These are phyloP conservation scores for Gallinago media DNA, from an alignment of 2,113 vertebrate species.

Conservation along the genomic window DNA sequence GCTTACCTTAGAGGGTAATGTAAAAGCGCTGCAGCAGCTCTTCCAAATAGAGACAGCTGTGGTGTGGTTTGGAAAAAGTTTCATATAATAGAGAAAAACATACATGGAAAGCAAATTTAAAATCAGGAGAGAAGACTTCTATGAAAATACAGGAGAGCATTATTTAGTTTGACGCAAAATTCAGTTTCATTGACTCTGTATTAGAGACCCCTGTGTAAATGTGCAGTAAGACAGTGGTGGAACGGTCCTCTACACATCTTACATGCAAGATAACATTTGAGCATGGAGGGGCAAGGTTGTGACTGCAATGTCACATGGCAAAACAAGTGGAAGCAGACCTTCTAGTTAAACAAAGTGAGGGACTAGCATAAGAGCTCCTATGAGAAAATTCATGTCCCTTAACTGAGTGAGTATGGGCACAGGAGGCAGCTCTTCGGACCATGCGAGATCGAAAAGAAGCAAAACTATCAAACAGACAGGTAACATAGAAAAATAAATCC, in stretches of 20 bases:
- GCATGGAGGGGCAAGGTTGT: accelerated
- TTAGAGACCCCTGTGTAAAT: background rate
- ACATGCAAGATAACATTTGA: background rate
- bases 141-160: accelerated
- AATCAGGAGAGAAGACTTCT: background rate
- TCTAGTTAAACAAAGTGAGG: background rate
- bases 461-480: background rate
- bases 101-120: background rate
- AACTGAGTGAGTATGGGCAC: background rate
- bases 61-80: background rate
- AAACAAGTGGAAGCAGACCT: background rate
- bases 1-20: accelerated
- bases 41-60: background rate
- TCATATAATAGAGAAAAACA: background rate
- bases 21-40: background rate
- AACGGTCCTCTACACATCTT: accelerated
- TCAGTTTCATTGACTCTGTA: background rate
- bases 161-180: background rate
- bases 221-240: background rate
- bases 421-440: background rate
- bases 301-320: background rate
- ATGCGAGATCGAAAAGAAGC: background rate
- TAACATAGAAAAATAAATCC: background rate
- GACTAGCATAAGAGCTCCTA: background rate
- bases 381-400: background rate